phyloP scores from a whole-genome alignment of 1,140 invertebrate genomes.

The Cydia pomonella region DNA sequence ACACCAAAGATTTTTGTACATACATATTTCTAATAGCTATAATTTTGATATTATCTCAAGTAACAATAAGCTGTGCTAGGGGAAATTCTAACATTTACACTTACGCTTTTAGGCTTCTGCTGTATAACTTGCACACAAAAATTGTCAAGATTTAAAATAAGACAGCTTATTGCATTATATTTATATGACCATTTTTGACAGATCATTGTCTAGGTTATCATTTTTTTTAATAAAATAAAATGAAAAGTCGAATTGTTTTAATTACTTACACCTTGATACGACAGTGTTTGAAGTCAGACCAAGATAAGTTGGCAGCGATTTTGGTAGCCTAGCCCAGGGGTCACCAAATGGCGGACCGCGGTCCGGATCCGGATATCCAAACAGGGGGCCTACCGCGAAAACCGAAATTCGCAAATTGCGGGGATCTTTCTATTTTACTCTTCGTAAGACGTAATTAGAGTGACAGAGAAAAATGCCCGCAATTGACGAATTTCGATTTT shows the following conservation, averaged over 20 bases:
- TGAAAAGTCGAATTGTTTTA: conserved; percentile 44
- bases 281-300: too few relatives aligned
- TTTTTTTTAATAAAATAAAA: conserved; percentile 72
- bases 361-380: too few relatives aligned
- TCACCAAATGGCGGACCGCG: too few relatives aligned
- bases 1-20: conserved; percentile 76
- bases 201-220: conserved; percentile 60
- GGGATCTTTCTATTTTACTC: too few relatives aligned
- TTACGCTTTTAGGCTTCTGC: conserved; percentile 70
- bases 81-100: conserved; percentile 58
- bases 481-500: too few relatives aligned
- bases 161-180: conserved; percentile 72
- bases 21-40: conserved; percentile 35
- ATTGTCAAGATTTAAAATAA: conserved; percentile 57
- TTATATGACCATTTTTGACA: conserved; percentile 45
- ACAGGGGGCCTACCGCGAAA: too few relatives aligned
- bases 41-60: conserved; percentile 61
- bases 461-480: too few relatives aligned
- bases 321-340: too few relatives aligned
- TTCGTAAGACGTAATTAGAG: too few relatives aligned
- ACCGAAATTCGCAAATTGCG: too few relatives aligned
- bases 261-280: conserved; percentile 35
- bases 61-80: conserved; percentile 66
- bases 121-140: conserved; percentile 56
- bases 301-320: too few relatives aligned